These are phyloP conservation scores for Pseudorectes ferrugineus DNA, from an alignment of 2,113 vertebrate species.

Conservation along the genomic window DNA sequence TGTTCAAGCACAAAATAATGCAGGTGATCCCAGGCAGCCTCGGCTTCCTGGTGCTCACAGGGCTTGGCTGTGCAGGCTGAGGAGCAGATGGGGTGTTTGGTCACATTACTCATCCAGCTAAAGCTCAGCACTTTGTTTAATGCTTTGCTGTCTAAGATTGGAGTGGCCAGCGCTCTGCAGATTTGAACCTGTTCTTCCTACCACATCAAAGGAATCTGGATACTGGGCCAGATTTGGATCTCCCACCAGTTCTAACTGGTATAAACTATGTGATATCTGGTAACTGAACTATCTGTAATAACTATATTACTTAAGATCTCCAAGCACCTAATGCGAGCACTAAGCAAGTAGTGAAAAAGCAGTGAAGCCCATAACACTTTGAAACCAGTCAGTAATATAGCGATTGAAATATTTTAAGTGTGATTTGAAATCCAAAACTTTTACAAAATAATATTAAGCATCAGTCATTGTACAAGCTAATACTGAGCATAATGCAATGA, in stretches of 20 bases:
- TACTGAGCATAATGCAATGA: not conserved
- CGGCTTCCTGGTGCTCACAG: not conserved
- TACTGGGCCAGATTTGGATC: not conserved
- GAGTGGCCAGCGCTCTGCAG: not conserved
- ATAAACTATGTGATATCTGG: not conserved
- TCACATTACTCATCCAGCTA: not conserved
- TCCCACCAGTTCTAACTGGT: not conserved
- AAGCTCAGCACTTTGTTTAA: not conserved
- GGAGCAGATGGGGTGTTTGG: not conserved
- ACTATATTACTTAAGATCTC: not conserved
- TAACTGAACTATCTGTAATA: not conserved
- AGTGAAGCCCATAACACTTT: not conserved
- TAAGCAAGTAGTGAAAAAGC: not conserved
- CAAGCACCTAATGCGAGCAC: not conserved
- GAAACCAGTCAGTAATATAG: not conserved
- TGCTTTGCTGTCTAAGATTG: not conserved
- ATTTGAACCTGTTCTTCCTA: conserved; percentile 22
- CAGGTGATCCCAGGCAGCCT: not conserved
- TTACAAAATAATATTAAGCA: not conserved
- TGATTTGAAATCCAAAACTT: not conserved
- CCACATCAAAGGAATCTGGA: not conserved
- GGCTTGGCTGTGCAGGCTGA: not conserved
- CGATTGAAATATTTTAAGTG: not conserved
- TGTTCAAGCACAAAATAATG: not conserved
- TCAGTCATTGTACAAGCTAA: not conserved